Conservation (phyloP, 2,888 invertebrate species). For the Hoplodrina blanda region DNA sequence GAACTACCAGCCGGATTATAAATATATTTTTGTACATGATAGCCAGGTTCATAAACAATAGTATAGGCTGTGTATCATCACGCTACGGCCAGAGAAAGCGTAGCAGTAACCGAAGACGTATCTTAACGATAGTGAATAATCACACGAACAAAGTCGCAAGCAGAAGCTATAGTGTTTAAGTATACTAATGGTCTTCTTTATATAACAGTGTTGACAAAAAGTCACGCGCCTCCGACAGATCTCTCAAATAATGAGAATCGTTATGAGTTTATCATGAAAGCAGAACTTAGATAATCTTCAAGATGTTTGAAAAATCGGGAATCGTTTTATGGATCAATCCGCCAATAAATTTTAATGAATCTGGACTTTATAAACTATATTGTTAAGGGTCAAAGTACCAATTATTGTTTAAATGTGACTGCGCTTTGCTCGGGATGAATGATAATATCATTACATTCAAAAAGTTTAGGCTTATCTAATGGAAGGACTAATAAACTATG, state of each 20-base stretch:
- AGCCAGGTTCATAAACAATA: too few species aligned
- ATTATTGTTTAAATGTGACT: neutral
- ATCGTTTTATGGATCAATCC: neutral
- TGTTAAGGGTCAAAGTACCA: neutral
- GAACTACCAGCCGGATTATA: too few species aligned
- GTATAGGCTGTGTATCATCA: too few species aligned
- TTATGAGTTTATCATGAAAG: constrained; percentile 5
- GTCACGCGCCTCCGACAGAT: neutral
- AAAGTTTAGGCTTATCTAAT: neutral
- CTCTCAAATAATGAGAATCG: neutral
- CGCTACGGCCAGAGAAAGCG: too few species aligned
- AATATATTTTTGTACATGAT: too few species aligned
- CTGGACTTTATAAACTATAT: neutral
- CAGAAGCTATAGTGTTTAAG: neutral
- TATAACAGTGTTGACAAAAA: constrained; percentile 4
- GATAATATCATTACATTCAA: neutral
- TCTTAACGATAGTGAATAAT: too few species aligned
- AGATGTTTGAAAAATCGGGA: neutral
- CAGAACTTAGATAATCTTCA: neutral
- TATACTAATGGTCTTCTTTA: neutral
- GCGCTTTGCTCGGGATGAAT: neutral
- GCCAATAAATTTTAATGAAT: neutral
- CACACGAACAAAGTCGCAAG: too few species aligned
- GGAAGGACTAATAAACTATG: too few species aligned
- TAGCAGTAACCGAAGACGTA: too few species aligned